These are phyloP conservation scores for Sciurus vulgaris DNA, from an alignment of 2,797 vertebrate species.

Conservation along the genomic window DNA sequence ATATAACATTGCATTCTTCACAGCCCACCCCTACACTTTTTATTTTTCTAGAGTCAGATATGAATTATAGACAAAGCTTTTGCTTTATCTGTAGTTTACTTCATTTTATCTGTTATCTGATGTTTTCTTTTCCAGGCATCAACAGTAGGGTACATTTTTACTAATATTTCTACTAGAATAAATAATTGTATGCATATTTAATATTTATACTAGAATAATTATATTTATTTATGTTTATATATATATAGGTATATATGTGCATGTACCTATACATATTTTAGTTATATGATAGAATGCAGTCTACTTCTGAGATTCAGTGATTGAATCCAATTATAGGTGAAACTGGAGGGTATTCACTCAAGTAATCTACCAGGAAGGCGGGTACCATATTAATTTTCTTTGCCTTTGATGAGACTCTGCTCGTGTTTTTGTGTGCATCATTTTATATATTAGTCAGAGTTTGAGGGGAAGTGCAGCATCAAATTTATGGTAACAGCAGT, in stretches of 20 bases:
- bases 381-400: conserved; percentile 82
- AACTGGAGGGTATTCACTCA: conserved; percentile 50
- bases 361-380: conserved; percentile 58
- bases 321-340: conserved; percentile 43
- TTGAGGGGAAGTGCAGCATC: conserved; percentile 76
- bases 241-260: background rate
- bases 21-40: accelerated
- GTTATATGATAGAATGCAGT: background rate
- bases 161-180: background rate
- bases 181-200: background rate
- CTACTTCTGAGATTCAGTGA: background rate
- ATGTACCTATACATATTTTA: background rate
- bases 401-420: conserved; percentile 76
- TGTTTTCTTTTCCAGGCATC: background rate
- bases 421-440: conserved; percentile 73
- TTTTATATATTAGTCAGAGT: conserved; percentile 81
- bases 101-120: background rate
- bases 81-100: background rate
- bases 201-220: background rate
- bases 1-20: background rate
- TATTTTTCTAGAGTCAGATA: background rate
- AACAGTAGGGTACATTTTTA: background rate
- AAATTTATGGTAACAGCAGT: conserved; percentile 83
- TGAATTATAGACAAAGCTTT: conserved; percentile 39
- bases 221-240: no score